These are phyloP conservation scores for Ostrea denselamellosa DNA, from an alignment of 1,140 invertebrate genomes.

Conservation along the genomic window DNA sequence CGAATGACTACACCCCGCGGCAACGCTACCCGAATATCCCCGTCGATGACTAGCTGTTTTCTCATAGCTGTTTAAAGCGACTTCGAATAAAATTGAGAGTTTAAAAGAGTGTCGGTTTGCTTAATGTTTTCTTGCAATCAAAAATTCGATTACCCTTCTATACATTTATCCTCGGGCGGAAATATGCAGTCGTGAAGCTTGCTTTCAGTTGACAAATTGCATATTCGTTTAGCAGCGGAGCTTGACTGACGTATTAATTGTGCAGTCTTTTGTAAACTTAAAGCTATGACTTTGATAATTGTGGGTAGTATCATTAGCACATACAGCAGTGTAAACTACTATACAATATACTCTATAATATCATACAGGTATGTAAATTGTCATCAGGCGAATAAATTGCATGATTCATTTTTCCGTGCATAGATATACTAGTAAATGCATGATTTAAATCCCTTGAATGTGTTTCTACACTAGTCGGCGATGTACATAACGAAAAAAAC, in stretches of 20 bases:
- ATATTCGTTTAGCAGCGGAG: neutral
- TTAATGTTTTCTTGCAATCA: constrained; percentile 35
- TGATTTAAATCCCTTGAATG: too few species aligned
- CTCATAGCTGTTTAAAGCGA: neutral
- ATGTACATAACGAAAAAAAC: too few species aligned
- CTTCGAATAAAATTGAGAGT: neutral
- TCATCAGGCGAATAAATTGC: too few species aligned
- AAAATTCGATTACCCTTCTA: constrained; percentile 26
- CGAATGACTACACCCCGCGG: constrained; percentile 26
- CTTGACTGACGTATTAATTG: constrained; percentile 12
- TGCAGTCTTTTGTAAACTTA: neutral
- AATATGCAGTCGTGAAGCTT: neutral
- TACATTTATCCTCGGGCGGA: constrained; percentile 5
- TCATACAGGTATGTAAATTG: too few species aligned
- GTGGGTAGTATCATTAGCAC: too few species aligned
- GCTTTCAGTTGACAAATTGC: constrained; percentile 11
- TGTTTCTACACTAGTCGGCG: too few species aligned
- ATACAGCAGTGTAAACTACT: too few species aligned
- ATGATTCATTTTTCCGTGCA: too few species aligned
- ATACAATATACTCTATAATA: too few species aligned
- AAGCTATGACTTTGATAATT: too few species aligned
- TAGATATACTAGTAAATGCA: too few species aligned
- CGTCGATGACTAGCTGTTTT: constrained; percentile 12
- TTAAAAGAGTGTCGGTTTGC: constrained; percentile 18
- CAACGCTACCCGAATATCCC: constrained; percentile 20